Evolutionary conservation across 2,113 vertebrate species (phyloP).

Genomic region (Hemichromis elongatus): DNA sequence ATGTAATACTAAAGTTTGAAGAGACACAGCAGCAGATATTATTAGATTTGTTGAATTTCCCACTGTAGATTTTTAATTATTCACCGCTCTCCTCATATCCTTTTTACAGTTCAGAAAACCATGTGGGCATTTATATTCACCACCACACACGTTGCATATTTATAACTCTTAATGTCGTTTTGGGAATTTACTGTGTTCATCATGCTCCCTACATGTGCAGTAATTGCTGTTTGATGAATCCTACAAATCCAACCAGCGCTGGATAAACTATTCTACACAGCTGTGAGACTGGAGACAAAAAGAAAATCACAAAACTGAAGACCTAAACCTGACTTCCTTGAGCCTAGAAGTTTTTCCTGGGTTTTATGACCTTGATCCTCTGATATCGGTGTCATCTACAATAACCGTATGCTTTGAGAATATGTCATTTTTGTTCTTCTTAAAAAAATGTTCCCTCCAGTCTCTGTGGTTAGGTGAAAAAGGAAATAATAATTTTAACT

Average conservation of each 20-base stretch:
- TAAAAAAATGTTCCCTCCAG: not conserved
- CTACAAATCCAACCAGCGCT: not conserved
- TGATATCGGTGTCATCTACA: not conserved
- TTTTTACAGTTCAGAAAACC: not conserved
- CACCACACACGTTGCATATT: not conserved
- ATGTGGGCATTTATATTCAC: not conserved
- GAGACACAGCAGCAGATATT: not conserved
- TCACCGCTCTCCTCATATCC: not conserved
- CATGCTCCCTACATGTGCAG: not conserved
- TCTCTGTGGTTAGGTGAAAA: not conserved
- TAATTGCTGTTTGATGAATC: not conserved
- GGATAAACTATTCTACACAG: not conserved
- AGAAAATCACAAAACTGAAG: not conserved
- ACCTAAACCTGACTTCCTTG: not conserved
- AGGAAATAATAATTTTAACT: not conserved
- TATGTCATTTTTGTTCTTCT: not conserved
- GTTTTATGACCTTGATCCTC: not conserved
- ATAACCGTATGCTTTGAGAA: not conserved
- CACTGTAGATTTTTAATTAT: conserved; percentile 29
- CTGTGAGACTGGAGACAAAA: not conserved
- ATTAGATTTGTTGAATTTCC: conserved; percentile 10
- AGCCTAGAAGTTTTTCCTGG: not conserved
- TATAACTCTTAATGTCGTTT: not conserved
- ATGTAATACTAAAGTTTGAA: not conserved
- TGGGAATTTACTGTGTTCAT: not conserved